Base-by-base conservation (phyloP, 2,113 vertebrate genomes). In the Bombycilla garrulus region DNA sequence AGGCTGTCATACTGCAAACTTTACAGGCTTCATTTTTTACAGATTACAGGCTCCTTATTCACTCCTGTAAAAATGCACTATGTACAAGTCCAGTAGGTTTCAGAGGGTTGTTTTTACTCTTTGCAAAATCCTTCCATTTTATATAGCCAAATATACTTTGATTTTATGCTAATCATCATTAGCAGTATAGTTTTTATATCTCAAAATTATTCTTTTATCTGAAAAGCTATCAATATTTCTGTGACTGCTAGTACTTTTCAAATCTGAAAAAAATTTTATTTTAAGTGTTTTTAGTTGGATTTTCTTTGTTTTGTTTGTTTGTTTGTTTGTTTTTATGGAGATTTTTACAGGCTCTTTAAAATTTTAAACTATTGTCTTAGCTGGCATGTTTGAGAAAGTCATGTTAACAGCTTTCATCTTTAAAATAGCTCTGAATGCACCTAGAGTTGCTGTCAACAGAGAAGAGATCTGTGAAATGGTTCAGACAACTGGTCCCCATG, bases 401-500 rank as follows among this genome's bases (percentile, higher is more conserved):
- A 16, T 82, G 90, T 96, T 81, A 94, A 88, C 96, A 97, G 90
- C 57, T 91, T 97, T 97, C 90, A 72, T 94, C 91, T 97, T 97
- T 92, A 96, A 97, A 97, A 97, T 96, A 97, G 92, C 96, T 97
- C 91, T 81, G 93, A 97, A 93, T 90, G 50, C 92, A 96, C 92
- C 93, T 95, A 95, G 93, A 97, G 96, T 96, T 97, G 93, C 96
- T 97, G 95, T 93, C 78, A 96, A 76, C 84, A 70, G 66, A 96
- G 91, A 35, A 95, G 95, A 95, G 96, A 96, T 92, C 81, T 23
- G 91, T 95, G 96, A 97, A 93, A 94, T 93, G 71, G 62, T 78
- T 89, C 93, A 97, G 93, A 95, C 92, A 95, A 88, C 88, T 93
- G 77, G 89, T 87, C 81, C 81, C 48, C 71, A 54, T 92, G 69